Base-by-base conservation (phyloP, 92 coral and sea anemone genomes). In the Isaurus tuberculatus region DNA sequence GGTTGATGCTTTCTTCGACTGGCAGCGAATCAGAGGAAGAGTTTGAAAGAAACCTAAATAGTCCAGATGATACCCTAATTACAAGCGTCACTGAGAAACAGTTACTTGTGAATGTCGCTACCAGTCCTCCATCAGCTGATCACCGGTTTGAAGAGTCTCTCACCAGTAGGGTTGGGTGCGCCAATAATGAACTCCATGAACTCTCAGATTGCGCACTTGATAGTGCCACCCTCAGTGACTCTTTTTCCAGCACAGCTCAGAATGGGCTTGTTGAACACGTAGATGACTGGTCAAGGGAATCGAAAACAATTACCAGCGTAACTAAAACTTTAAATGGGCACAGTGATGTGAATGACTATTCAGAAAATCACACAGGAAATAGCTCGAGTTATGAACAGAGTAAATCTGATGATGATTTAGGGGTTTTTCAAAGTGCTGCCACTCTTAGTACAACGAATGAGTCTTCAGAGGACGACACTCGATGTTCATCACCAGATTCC, bases 11-110 rank as follows among this genome's bases (percentile, higher is more conserved):
- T 27, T 33, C 82, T 22, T 57, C 82, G 15, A 58, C 68, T 58
- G 53, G 34, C 31, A 77, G 70, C 23, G 82, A 77, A 14, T 77
- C 82, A 37, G 82, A 77, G 6, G 82, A 77, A n/a, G 82, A 77
- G 4, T 77, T 77, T 60, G 82, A 60, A n/a, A 40, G 51, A 22
- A 61, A 55, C 51, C 14, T n/a, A 19, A 31, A 44, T 17, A 74
- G 80, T 37, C 46, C 80, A 17, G 66, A 51, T 6, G 42, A 26
- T 3, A 5, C 15, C 34, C 58, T 53, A 51, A 9, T n/a, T 33
- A 4, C 40, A 34, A 37, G 19, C 22, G 15, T 8, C 19, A 26
- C 63, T 19, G 63, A 19, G 2, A 68, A 75, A 25, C 70, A 58
- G 70, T 20, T 77, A 34, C 82, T 77, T 77, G 68, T 77, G 31